Percentiles rank a stretch among this genome's conserved stretches.
These are phyloP conservation scores for Nanger granti DNA, from an alignment of 2,113 vertebrate species.

Conservation along the genomic window DNA sequence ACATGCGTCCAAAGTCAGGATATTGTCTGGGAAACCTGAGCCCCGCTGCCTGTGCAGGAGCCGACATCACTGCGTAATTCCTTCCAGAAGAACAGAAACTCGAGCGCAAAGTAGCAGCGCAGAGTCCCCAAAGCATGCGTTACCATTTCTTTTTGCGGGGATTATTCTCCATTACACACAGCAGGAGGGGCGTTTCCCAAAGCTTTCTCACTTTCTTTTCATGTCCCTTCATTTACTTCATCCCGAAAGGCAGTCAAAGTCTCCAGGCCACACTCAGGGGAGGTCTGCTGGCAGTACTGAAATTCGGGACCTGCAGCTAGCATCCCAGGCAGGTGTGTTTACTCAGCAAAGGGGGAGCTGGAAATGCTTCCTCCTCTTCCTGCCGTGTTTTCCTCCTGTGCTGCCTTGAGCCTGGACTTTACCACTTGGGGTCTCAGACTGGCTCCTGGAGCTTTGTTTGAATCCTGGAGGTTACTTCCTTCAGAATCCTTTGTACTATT, in stretches of 20 bases:
- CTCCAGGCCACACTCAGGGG: constrained; percentile 39
- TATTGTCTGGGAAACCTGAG: constrained; percentile 67
- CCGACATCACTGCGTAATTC: constrained; percentile 15
- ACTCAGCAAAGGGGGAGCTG: constrained; percentile 2
- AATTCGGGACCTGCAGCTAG: constrained; percentile 22
- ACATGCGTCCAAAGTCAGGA: constrained; percentile 48
- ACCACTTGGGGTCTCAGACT: background rate
- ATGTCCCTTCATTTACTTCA: constrained; percentile 23
- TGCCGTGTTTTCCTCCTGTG: background rate
- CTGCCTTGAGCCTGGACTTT: background rate
- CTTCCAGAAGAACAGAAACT: constrained; percentile 63
- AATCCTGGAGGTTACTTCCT: background rate
- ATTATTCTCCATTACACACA: constrained; percentile 46
- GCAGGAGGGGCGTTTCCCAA: constrained; percentile 4
- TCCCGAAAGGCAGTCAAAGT: constrained; percentile 15
- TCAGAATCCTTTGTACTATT: background rate
- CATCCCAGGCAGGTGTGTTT: constrained; percentile 14
- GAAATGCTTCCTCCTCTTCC: background rate
- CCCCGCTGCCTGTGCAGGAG: background rate
- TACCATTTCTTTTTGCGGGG: constrained; percentile 27
- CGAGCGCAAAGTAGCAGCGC: background rate
- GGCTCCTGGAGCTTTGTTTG: background rate
- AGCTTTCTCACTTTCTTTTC: constrained; percentile 43
- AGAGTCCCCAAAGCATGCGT: background rate
- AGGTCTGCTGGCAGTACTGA: constrained; percentile 41